phyloP scores from a whole-genome alignment of 2,888 invertebrate genomes.

The Steinernema scapterisci region DNA sequence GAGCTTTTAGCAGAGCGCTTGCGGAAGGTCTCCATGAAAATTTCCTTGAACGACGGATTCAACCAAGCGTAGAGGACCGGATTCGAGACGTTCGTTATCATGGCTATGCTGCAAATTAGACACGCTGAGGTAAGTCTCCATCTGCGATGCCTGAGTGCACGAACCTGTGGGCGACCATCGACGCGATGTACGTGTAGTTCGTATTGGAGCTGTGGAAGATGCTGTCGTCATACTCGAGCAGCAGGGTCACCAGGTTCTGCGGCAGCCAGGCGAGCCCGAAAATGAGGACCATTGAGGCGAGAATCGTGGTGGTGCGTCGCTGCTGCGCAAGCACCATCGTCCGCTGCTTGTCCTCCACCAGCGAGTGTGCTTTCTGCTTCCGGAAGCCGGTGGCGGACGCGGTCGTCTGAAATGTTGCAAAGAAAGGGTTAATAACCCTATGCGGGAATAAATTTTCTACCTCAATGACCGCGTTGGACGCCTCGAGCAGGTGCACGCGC shows the following conservation, averaged over 20 bases:
- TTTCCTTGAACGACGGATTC: slow-evolving; percentile 49
- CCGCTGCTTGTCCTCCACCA: slow-evolving; percentile 40
- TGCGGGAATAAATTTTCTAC: background rate
- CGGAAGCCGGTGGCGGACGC: slow-evolving; percentile 14
- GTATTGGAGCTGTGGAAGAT: slow-evolving; percentile 28
- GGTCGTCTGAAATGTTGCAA: slow-evolving; percentile 3
- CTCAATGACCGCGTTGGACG: slow-evolving; percentile 39
- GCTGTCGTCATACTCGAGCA: slow-evolving; percentile 58
- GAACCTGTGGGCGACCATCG: slow-evolving; percentile 62
- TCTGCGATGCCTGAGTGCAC: slow-evolving; percentile 30
- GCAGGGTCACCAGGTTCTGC: slow-evolving; percentile 49
- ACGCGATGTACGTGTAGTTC: slow-evolving; percentile 61
- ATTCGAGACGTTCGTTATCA: slow-evolving; percentile 53
- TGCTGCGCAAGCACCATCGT: slow-evolving; percentile 43
- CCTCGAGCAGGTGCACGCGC: slow-evolving; percentile 55
- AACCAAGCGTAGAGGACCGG: slow-evolving; percentile 57
- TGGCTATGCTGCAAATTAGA: slow-evolving; percentile 47
- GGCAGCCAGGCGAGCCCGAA: slow-evolving; percentile 57
- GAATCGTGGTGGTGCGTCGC: slow-evolving; percentile 53
- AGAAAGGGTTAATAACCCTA: too few species aligned
- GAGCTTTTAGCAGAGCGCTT: slow-evolving; percentile 4
- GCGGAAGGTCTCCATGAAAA: slow-evolving; percentile 42
- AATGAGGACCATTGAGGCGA: slow-evolving; percentile 53
- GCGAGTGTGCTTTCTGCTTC: background rate
- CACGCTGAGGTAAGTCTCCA: background rate